A percentile compares a stretch with the other conserved stretches of the same genome.
Conservation (phyloP, 2,113 vertebrate species). For the Silurus meridionalis region DNA sequence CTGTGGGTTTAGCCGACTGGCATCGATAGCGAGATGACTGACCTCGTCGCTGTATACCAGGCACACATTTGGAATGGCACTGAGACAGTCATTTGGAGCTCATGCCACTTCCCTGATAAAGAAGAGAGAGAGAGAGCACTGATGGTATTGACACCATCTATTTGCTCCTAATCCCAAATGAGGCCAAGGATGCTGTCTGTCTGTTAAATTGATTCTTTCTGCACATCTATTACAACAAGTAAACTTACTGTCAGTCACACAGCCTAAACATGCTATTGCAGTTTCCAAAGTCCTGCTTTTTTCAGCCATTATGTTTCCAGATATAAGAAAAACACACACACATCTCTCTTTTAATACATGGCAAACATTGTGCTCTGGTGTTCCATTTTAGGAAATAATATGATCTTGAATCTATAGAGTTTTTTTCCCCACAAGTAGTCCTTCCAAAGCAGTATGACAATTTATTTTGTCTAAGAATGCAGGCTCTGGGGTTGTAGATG, state of each 20-base stretch:
- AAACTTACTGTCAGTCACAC: constrained; percentile 39
- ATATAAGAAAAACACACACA: not conserved
- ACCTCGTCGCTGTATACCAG: constrained; percentile 65
- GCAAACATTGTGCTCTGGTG: not conserved
- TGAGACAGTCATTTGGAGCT: constrained; percentile 43
- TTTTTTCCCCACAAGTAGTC: not conserved
- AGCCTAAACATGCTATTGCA: constrained; percentile 28
- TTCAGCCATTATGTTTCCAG: not conserved
- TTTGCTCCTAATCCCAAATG: constrained; percentile 68
- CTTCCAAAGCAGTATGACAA: not conserved
- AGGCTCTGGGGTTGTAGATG: not conserved
- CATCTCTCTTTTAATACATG: not conserved
- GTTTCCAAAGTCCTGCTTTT: not conserved
- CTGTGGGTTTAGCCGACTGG: constrained; percentile 62
- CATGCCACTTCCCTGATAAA: constrained; percentile 37
- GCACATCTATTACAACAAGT: constrained; percentile 43
- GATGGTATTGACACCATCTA: constrained; percentile 63
- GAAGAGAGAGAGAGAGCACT: constrained; percentile 42
- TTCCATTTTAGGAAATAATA: not conserved
- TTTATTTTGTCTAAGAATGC: not conserved
- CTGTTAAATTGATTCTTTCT: constrained; percentile 62
- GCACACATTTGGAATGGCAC: constrained; percentile 53
- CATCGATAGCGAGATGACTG: constrained; percentile 66
- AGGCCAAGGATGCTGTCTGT: constrained; percentile 61
- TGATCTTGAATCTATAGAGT: not conserved